Percentiles rank a stretch among this genome's conserved stretches.
phyloP scores from a whole-genome alignment of 2,797 vertebrate species.

The Sus cebifrons region DNA sequence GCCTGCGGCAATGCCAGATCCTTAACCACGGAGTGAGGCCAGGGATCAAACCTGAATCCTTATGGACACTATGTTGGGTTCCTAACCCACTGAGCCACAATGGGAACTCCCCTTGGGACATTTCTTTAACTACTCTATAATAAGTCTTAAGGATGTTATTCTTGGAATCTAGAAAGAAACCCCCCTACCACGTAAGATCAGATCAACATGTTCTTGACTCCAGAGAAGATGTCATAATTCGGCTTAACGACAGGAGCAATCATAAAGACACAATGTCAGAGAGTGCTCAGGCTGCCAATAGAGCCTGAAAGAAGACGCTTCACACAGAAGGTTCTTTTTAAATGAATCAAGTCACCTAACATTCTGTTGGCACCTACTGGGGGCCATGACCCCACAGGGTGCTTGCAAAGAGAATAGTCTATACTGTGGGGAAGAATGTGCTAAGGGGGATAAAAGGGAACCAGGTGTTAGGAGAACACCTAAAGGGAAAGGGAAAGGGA shows the following conservation, averaged over 20 bases:
- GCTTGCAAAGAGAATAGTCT: background rate
- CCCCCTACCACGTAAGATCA: background rate
- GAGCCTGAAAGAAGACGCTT: background rate
- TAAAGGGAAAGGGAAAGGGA: no score
- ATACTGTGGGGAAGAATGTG: background rate
- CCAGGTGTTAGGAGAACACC: background rate
- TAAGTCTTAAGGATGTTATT: background rate
- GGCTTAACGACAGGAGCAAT: background rate
- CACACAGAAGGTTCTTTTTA: background rate
- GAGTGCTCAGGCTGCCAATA: background rate
- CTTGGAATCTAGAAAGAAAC: background rate
- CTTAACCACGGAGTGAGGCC: no score
- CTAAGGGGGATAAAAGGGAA: background rate
- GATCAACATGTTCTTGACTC: constrained; percentile 30
- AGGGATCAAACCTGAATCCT: no score
- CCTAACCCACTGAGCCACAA: no score
- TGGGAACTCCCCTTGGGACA: background rate
- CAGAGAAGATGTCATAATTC: background rate
- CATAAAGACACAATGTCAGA: constrained; percentile 3
- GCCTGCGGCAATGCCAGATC: no score
- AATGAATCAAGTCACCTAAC: background rate
- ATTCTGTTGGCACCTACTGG: background rate
- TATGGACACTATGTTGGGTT: no score
- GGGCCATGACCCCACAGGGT: background rate
- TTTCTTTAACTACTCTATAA: background rate